These are phyloP conservation scores for Bergia puertoricense DNA, from an alignment of 92 coral and sea anemone genomes.

Conservation along the genomic window DNA sequence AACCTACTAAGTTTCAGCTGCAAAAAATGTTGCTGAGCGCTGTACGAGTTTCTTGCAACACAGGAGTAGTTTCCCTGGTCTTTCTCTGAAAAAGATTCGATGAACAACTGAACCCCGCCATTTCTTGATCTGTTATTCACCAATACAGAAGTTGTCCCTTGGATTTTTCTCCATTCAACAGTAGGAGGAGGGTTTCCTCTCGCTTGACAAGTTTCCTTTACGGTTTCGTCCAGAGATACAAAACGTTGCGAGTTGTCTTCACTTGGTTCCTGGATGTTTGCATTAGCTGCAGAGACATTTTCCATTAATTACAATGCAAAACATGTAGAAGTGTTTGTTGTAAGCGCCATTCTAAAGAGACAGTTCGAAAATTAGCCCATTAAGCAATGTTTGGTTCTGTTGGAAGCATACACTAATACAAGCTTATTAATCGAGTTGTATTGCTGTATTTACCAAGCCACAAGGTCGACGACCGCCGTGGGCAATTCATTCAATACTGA, in stretches of 20 bases:
- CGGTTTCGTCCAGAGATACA: slow-evolving; percentile 28
- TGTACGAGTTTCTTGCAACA: slow-evolving; percentile 65
- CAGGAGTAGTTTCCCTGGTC: slow-evolving; percentile 68
- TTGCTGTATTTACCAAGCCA: too few species aligned
- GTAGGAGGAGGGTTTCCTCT: slow-evolving; percentile 74
- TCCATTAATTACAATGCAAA: too few species aligned
- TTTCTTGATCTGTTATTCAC: slow-evolving; percentile 30
- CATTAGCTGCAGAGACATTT: slow-evolving; percentile 11
- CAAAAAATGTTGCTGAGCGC: background rate
- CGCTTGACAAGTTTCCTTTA: slow-evolving; percentile 63
- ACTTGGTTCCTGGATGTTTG: slow-evolving; percentile 6
- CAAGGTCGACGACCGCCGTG: too few species aligned
- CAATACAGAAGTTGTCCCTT: slow-evolving; percentile 4
- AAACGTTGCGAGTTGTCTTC: background rate
- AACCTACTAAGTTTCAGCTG: slow-evolving; percentile 21
- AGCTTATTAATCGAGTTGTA: too few species aligned
- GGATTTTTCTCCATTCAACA: slow-evolving; percentile 63
- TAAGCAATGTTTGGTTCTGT: too few species aligned
- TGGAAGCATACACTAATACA: too few species aligned
- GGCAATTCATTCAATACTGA: too few species aligned
- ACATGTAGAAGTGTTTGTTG: background rate
- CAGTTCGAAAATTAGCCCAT: too few species aligned
- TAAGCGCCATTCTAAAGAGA: too few species aligned
- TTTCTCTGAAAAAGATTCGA: slow-evolving; percentile 46
- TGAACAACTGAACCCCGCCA: slow-evolving; percentile 28